Base-by-base conservation (phyloP, 2,888 invertebrate genomes). In the Eristalis arbustorum region DNA sequence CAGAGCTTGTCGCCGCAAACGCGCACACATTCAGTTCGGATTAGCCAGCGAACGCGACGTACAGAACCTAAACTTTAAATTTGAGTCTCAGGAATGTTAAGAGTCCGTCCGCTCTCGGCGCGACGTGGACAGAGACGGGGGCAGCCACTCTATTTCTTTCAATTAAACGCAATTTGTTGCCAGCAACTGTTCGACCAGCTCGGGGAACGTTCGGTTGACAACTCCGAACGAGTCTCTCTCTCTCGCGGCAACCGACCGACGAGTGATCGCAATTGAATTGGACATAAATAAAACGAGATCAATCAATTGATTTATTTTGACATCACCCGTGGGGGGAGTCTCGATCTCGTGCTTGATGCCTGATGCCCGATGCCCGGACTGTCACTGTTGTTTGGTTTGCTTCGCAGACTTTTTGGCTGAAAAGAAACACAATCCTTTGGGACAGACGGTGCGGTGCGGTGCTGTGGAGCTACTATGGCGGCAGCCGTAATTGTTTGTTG, bases 211-310 rank as follows among this genome's bases (percentile, higher is more conserved):
- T 81, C 59, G 37, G 64, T 85, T 85, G 85, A 85, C 85, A 85
- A 85, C 85, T 85, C 59, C 49, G 59, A 63, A 67, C 75, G 80
- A 84, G 68, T 72, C 76, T 73, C 76, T n/a, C n/a, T n/a, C n/a
- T n/a, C n/a, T n/a, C n/a, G n/a, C n/a, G n/a, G n/a, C 63, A 72
- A 72, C 84, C 84, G n/a, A n/a, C n/a, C 80, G 81, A 84, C 76
- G 84, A 84, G 76, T 84, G 77, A 85, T 82, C 85, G 85, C 85
- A 85, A 85, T 85, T 85, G 69, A 91, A 92, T 91, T 91, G 92
- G 92, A 92, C 92, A 92, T 92, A 92, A 92, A 92, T 92, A 92
- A 92, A 92, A 92, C 91, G 91, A 92, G 92, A 92, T 92, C 92
- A 92, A 92, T 92, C 92, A 92, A 91, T 91, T 92, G 92, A 92